Percentiles rank a stretch among this genome's conserved stretches.
phyloP scores from a whole-genome alignment of 1,140 invertebrate genomes.

The Nephila pilipes region DNA sequence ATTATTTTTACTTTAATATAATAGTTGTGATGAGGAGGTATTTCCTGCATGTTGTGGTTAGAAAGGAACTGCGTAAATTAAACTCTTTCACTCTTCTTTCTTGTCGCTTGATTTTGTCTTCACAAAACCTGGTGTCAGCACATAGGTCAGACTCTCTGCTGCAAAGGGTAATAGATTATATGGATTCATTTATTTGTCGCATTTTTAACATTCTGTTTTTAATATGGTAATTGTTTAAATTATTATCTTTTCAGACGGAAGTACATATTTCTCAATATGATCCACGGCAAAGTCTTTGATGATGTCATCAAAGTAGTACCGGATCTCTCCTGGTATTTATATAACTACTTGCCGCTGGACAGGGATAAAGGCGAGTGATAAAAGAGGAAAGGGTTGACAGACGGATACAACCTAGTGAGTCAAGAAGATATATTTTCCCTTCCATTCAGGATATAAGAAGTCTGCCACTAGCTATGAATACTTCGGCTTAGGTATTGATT shows the following conservation, averaged over 20 bases:
- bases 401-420: slow-evolving; percentile 11
- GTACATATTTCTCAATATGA: neutral
- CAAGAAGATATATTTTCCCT: slow-evolving; percentile 15
- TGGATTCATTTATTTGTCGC: neutral
- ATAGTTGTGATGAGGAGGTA: too few relatives aligned
- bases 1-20: too few relatives aligned
- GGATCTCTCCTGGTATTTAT: slow-evolving; percentile 27
- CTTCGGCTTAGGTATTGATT: neutral
- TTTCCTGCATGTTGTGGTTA: too few relatives aligned
- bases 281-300: slow-evolving; percentile 19
- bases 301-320: slow-evolving; percentile 37
- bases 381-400: slow-evolving; percentile 34
- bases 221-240: too few relatives aligned
- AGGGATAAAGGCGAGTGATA: slow-evolving; percentile 19
- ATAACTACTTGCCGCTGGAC: slow-evolving; percentile 29
- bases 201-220: too few relatives aligned
- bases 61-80: too few relatives aligned
- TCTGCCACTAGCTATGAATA: neutral
- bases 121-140: too few relatives aligned
- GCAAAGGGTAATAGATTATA: too few relatives aligned
- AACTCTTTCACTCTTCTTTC: too few relatives aligned
- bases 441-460: neutral
- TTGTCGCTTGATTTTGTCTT: too few relatives aligned
- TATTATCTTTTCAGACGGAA: neutral
- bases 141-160: too few relatives aligned